Evolutionary conservation across 2,888 invertebrate genomes (phyloP).

Genomic region (Tachina fera): DNA sequence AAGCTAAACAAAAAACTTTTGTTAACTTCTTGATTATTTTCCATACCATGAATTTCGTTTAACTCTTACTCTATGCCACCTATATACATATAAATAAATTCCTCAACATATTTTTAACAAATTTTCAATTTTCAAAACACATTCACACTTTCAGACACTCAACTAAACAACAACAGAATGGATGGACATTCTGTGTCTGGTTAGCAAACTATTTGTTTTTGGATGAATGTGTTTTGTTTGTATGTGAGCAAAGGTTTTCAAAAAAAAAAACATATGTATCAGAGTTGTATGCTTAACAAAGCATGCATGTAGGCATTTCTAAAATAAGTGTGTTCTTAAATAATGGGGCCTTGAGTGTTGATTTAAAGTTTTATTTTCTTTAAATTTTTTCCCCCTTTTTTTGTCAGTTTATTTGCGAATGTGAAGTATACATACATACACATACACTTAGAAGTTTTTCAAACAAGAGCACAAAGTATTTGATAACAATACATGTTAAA

Average conservation of each 20-base stretch:
- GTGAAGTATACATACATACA: conserved; percentile 9
- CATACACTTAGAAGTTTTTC: background rate
- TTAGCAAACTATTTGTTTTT: conserved; percentile 38
- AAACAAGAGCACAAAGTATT: conserved; percentile 31
- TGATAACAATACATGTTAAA: conserved; percentile 66
- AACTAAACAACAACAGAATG: background rate
- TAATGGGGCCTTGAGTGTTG: conserved; percentile 57
- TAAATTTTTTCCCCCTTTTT: conserved; percentile 15
- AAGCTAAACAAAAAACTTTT: background rate
- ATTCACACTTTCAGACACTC: background rate
- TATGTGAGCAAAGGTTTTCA: conserved; percentile 16
- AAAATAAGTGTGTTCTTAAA: conserved; percentile 42
- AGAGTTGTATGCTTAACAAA: background rate
- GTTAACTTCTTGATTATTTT: conserved; percentile 50
- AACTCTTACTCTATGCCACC: conserved; percentile 11
- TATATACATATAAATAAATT: conserved; percentile 43
- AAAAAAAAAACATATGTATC: conserved; percentile 21
- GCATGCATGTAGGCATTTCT: background rate
- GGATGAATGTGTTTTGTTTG: background rate
- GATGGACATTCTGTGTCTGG: conserved; percentile 26
- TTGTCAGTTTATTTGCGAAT: conserved; percentile 42
- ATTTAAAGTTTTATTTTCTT: conserved; percentile 55
- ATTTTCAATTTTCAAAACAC: conserved; percentile 53
- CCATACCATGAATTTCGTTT: conserved; percentile 29
- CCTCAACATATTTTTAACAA: conserved; percentile 46